Percentiles rank a stretch among this genome's conserved stretches.
Evolutionary conservation across 2,888 invertebrate species (phyloP).

Genomic region (Drosophila mulleri): DNA sequence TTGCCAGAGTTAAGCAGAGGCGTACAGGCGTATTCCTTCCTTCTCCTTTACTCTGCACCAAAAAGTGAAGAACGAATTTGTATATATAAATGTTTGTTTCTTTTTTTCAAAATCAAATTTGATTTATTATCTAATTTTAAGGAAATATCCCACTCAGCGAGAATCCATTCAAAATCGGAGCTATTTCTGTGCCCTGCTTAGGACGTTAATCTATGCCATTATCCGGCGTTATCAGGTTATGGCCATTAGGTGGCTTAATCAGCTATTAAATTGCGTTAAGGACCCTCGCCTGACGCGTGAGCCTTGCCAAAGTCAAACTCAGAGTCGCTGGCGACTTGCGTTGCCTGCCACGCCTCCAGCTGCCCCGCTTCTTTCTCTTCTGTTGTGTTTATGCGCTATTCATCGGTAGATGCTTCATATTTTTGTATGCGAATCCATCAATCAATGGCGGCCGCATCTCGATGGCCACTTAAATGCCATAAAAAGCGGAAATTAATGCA

Average conservation of each 20-base stretch:
- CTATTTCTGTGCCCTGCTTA: background rate
- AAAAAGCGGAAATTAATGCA: conserved; percentile 79
- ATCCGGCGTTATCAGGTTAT: conserved; percentile 7
- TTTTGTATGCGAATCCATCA: conserved; percentile 62
- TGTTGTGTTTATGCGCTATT: conserved; percentile 26
- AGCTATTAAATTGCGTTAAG: conserved; percentile 23
- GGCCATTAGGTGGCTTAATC: conserved; percentile 21
- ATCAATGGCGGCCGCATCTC: conserved; percentile 51
- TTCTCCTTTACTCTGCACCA: too few relatives aligned
- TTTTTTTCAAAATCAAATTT: background rate
- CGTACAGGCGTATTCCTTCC: too few relatives aligned
- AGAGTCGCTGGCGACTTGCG: conserved; percentile 7
- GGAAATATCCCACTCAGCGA: too few relatives aligned
- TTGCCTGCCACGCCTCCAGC: background rate
- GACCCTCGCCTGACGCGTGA: background rate
- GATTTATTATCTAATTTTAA: background rate
- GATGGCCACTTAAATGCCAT: conserved; percentile 70
- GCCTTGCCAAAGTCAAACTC: background rate
- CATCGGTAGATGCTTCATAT: conserved; percentile 53
- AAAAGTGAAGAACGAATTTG: too few relatives aligned
- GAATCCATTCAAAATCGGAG: background rate
- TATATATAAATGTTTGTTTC: too few relatives aligned
- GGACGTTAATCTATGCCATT: conserved; percentile 3
- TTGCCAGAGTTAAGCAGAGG: too few relatives aligned
- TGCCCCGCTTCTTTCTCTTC: too few relatives aligned